Percentiles rank a stretch among this genome's conserved stretches.
phyloP scores from a whole-genome alignment of 2,888 invertebrate genomes.

The Calameuta filiformis region DNA sequence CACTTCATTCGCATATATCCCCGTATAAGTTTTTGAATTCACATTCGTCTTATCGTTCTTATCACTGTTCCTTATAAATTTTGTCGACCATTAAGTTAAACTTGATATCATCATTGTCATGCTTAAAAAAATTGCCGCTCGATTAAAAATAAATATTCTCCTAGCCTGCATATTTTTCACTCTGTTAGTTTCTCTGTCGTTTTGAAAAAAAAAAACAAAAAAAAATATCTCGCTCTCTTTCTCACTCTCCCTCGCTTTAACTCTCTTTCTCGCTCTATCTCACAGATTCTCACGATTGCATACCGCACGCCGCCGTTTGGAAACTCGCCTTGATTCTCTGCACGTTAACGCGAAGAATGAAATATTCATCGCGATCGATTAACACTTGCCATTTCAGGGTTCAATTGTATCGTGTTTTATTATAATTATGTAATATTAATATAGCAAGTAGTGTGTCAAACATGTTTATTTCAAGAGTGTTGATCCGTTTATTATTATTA shows the following conservation, averaged over 20 bases:
- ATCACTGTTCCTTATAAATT: background rate
- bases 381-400: background rate
- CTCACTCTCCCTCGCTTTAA: background rate
- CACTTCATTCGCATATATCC: background rate
- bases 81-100: background rate
- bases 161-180: background rate
- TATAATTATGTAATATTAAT: background rate
- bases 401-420: background rate
- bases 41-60: background rate
- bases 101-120: background rate
- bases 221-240: background rate
- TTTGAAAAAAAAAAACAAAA: background rate
- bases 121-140: background rate
- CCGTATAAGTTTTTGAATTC: background rate
- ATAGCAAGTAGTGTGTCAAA: background rate
- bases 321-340: background rate
- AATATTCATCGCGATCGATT: background rate
- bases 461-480: background rate
- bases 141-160: background rate
- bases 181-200: background rate
- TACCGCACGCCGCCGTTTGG: background rate
- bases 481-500: background rate
- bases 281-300: conserved; percentile 2
- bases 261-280: background rate
- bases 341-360: background rate